phyloP scores from a whole-genome alignment of 2,797 vertebrate genomes.

The Pogonophryne albipinna region DNA sequence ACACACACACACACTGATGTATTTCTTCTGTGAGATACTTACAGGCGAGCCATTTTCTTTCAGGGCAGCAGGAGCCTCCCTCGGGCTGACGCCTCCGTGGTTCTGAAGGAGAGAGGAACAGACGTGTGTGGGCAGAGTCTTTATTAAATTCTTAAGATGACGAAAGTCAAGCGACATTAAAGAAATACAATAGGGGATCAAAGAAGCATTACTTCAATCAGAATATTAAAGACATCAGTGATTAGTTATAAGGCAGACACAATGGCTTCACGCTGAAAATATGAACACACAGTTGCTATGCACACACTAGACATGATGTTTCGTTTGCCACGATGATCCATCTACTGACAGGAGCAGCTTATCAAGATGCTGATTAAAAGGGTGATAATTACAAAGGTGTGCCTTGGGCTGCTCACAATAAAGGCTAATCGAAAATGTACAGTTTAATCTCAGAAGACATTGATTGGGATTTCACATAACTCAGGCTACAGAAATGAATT shows the following conservation, averaged over 20 bases:
- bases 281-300: too few species aligned
- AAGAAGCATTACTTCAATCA: background rate
- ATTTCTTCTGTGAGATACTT: conserved; percentile 60
- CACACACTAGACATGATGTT: too few species aligned
- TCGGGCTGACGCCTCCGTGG: conserved; percentile 57
- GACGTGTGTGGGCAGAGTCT: background rate
- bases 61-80: conserved; percentile 60
- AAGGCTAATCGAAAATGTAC: background rate
- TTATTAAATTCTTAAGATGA: background rate
- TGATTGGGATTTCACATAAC: background rate
- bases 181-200: background rate
- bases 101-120: conserved; percentile 63
- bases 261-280: background rate
- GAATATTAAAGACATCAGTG: background rate
- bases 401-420: background rate
- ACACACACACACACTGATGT: conserved; percentile 28
- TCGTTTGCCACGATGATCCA: background rate
- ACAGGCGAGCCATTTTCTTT: conserved; percentile 87
- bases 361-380: background rate
- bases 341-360: background rate
- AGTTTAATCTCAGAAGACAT: too few species aligned
- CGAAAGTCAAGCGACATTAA: background rate
- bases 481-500: background rate
- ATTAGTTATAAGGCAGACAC: background rate
- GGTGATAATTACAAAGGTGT: background rate